These are phyloP conservation scores for Sturnus vulgaris DNA, from an alignment of 2,113 vertebrate species.

Conservation along the genomic window DNA sequence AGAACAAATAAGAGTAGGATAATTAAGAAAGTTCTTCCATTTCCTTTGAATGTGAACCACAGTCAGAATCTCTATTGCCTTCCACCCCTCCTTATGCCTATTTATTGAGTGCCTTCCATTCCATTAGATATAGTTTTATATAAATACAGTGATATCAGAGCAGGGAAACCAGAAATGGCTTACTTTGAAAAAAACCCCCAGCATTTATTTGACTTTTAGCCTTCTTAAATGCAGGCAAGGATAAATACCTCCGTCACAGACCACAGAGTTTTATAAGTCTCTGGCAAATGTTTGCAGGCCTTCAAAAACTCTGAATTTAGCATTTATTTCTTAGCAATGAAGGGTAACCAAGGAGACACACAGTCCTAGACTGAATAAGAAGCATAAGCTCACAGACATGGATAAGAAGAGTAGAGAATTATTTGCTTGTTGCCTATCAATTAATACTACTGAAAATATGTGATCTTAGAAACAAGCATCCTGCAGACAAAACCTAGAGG, in stretches of 20 bases:
- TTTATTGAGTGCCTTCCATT: background rate
- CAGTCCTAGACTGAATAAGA: background rate
- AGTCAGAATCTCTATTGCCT: background rate
- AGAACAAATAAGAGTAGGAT: background rate
- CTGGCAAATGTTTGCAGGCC: background rate
- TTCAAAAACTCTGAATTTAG: conserved; percentile 6
- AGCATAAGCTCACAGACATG: background rate
- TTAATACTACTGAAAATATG: background rate
- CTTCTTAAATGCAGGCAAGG: background rate
- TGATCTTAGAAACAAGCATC: background rate
- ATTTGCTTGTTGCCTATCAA: background rate
- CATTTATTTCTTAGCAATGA: conserved; percentile 2
- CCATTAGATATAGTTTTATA: background rate
- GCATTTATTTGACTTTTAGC: background rate
- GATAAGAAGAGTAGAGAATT: background rate
- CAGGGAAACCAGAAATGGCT: background rate
- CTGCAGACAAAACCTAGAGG: background rate
- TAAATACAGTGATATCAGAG: background rate
- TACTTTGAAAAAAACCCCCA: background rate
- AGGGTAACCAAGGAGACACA: conserved; percentile 2
- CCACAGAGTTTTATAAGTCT: background rate
- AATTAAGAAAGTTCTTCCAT: background rate
- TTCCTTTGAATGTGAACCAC: background rate
- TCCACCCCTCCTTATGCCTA: background rate
- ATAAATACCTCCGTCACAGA: background rate